phyloP scores from a whole-genome alignment of 2,888 invertebrate genomes.

The Rhingia campestris region DNA sequence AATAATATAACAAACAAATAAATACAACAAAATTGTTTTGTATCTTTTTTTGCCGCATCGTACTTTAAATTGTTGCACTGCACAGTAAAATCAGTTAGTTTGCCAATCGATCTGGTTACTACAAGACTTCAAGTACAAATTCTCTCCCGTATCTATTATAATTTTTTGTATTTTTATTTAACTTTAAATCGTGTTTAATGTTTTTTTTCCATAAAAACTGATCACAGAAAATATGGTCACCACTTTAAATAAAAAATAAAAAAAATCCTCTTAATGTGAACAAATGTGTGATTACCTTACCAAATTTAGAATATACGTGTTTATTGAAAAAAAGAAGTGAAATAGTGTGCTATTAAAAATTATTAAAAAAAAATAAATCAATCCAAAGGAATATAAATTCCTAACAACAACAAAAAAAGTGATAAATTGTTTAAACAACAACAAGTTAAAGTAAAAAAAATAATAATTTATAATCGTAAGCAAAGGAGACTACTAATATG shows the following conservation, averaged over 20 bases:
- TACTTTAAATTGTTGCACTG: constrained; percentile 71
- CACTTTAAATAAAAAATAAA: constrained; percentile 3
- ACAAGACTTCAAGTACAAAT: constrained; percentile 47
- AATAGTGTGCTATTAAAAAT: constrained; percentile 3
- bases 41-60: constrained; percentile 50
- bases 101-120: constrained; percentile 68
- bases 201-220: background rate
- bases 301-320: constrained; percentile 42
- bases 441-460: constrained; percentile 16
- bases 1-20: constrained; percentile 23
- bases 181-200: background rate
- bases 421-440: constrained; percentile 9
- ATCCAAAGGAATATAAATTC: background rate
- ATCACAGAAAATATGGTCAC: constrained; percentile 8
- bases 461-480: background rate
- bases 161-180: constrained; percentile 5
- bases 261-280: constrained; percentile 53
- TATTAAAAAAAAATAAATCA: constrained; percentile 4
- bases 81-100: constrained; percentile 64
- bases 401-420: constrained; percentile 17
- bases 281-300: constrained; percentile 53
- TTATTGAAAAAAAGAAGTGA: constrained; percentile 38
- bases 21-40: constrained; percentile 27
- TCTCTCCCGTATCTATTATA: constrained; percentile 20
- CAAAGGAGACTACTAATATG: constrained; percentile 43